phyloP scores from a whole-genome alignment of 2,797 vertebrate genomes.

The Leptodactylus fallax region DNA sequence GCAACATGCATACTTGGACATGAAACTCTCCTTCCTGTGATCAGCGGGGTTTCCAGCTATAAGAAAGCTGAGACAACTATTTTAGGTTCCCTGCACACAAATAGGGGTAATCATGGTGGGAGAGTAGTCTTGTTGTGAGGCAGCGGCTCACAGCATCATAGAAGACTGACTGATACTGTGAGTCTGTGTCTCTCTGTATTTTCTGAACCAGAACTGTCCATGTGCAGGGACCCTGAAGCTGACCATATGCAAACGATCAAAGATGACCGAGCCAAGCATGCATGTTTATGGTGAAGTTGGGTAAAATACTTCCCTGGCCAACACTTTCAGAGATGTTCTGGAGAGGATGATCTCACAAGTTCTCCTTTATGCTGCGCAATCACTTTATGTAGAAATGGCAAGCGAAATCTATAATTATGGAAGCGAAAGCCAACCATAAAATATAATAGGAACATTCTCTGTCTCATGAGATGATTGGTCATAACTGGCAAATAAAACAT shows the following conservation, averaged over 20 bases:
- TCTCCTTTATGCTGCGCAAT: background rate
- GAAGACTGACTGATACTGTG: too few species aligned
- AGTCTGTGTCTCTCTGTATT: too few species aligned
- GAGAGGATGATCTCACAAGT: background rate
- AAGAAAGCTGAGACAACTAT: too few species aligned
- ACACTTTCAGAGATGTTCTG: background rate
- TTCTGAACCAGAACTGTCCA: too few species aligned
- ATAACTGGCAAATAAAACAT: background rate
- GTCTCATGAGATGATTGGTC: background rate
- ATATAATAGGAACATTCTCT: background rate
- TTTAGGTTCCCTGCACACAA: too few species aligned
- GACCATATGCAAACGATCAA: background rate
- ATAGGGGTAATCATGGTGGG: too few species aligned
- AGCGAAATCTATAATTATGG: conserved; percentile 10
- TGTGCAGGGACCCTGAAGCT: too few species aligned
- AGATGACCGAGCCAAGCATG: background rate
- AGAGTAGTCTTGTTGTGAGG: too few species aligned
- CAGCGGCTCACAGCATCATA: too few species aligned
- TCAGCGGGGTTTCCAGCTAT: too few species aligned
- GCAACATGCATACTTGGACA: too few species aligned
- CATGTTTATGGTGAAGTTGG: background rate
- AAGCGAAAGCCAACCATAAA: background rate
- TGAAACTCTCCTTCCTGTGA: too few species aligned
- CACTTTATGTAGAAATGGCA: background rate
- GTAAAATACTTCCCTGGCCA: background rate